Conservation (phyloP, 2,113 vertebrate genomes). For the Thunnus thynnus region DNA sequence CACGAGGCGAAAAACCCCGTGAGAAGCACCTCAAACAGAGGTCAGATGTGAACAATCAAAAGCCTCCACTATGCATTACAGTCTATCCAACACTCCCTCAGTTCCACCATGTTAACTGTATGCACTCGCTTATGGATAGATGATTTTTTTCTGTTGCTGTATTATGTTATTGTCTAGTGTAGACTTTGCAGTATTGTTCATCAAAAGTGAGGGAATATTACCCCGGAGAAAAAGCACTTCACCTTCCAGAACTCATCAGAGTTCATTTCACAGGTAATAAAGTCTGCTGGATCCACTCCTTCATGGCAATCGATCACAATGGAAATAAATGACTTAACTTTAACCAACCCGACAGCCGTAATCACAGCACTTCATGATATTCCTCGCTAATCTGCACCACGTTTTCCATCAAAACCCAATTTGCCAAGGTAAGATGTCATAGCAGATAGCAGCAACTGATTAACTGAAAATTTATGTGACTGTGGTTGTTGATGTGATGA, state of each 20-base stretch:
- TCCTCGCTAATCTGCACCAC: conserved; percentile 28
- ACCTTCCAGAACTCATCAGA: conserved; percentile 73
- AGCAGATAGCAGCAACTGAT: conserved; percentile 34
- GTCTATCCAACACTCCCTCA: conserved; percentile 16
- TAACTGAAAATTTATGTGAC: conserved; percentile 13
- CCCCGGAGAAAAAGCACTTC: conserved; percentile 18
- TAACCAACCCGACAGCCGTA: conserved; percentile 34
- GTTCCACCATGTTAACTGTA: conserved; percentile 41
- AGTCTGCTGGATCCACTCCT: conserved; percentile 60
- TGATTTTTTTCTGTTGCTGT: neutral
- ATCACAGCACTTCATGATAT: conserved; percentile 53
- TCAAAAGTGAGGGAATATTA: conserved; percentile 64
- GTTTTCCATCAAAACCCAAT: conserved; percentile 51
- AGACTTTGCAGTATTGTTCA: conserved; percentile 49
- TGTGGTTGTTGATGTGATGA: neutral
- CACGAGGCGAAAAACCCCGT: conserved; percentile 7
- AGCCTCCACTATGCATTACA: conserved; percentile 8
- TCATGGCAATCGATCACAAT: conserved; percentile 70
- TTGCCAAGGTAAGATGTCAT: conserved; percentile 20
- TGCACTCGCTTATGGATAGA: conserved; percentile 1
- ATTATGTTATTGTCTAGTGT: conserved; percentile 32
- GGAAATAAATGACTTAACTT: conserved; percentile 63
- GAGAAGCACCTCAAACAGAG: conserved; percentile 56
- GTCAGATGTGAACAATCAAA: conserved; percentile 54
- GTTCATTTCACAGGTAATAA: conserved; percentile 79